phyloP scores from a whole-genome alignment of 2,888 invertebrate species.

The Linyphia triangularis region DNA sequence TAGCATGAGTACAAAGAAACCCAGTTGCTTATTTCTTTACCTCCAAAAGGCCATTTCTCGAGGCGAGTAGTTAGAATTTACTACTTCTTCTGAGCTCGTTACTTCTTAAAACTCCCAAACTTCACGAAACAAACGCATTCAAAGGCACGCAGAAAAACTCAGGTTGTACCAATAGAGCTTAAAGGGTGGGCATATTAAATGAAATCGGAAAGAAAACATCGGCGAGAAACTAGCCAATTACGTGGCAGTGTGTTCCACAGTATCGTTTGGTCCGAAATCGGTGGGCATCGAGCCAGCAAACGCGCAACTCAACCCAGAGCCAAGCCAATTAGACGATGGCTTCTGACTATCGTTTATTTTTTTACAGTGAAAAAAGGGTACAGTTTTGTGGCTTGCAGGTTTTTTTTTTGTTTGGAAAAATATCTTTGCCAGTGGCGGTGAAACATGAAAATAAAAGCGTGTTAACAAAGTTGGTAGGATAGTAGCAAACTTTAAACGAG shows the following conservation, averaged over 20 bases:
- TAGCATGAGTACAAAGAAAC: neutral
- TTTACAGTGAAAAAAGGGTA: slow-evolving; percentile 25
- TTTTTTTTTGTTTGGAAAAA: slow-evolving; percentile 8
- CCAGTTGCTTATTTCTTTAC: neutral
- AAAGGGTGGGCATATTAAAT: slow-evolving; percentile 34
- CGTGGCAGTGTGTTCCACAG: neutral
- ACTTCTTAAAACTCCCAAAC: neutral
- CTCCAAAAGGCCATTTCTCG: neutral
- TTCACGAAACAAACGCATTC: slow-evolving; percentile 19
- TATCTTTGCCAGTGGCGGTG: slow-evolving; percentile 10
- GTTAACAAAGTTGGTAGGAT: neutral
- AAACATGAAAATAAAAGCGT: slow-evolving; percentile 34
- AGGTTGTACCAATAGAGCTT: slow-evolving; percentile 26
- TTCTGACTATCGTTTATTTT: slow-evolving; percentile 39
- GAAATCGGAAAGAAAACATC: slow-evolving; percentile 11
- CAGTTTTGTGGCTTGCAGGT: neutral
- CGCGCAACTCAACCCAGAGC: slow-evolving; percentile 45
- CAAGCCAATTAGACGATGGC: slow-evolving; percentile 34
- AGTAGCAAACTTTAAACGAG: slow-evolving; percentile 29
- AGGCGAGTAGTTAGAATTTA: slow-evolving; percentile 29
- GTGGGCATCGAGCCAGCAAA: slow-evolving; percentile 62
- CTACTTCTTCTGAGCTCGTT: slow-evolving; percentile 39
- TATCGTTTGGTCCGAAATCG: slow-evolving; percentile 21
- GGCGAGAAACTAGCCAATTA: slow-evolving; percentile 54
- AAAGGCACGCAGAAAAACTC: neutral